Percentiles rank a stretch among this genome's conserved stretches.
phyloP scores from a whole-genome alignment of 2,797 vertebrate species.

The Setipinna tenuifilis region DNA sequence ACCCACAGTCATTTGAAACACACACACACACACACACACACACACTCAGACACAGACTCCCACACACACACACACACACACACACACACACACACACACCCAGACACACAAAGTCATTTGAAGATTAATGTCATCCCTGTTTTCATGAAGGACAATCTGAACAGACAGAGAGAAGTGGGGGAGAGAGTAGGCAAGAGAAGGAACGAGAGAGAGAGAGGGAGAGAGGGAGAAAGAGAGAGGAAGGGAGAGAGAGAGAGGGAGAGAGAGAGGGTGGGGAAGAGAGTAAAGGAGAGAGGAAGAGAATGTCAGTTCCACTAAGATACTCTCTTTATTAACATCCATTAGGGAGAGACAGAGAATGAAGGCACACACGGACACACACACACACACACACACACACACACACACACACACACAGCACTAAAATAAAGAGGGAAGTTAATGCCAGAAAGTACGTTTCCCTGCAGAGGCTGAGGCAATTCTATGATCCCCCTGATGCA shows the following conservation, averaged over 20 bases:
- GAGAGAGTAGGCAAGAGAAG: not conserved
- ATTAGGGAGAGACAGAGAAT: slow-evolving; percentile 61
- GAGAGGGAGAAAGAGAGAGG: not conserved
- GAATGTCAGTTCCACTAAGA: slow-evolving; percentile 66
- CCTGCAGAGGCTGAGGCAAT: not conserved
- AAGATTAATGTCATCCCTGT: slow-evolving; percentile 76
- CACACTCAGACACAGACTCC: too few species aligned
- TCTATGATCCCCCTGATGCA: not conserved
- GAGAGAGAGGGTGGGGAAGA: not conserved
- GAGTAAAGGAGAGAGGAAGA: slow-evolving; percentile 52
- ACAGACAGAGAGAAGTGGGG: not conserved
- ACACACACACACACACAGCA: not conserved
- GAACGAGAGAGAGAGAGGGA: not conserved
- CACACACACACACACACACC: too few species aligned
- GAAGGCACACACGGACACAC: not conserved
- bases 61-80: too few species aligned
- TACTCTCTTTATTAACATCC: slow-evolving; percentile 72
- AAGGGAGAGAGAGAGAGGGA: not conserved
- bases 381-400: not conserved
- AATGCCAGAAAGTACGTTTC: not conserved
- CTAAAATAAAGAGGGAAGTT: not conserved
- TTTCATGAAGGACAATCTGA: slow-evolving; percentile 72
- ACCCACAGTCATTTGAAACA: slow-evolving; percentile 62
- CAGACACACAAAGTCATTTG: slow-evolving; percentile 55
- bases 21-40: too few species aligned